These are phyloP conservation scores for Lottia gigantea DNA, from an alignment of 2,888 invertebrate genomes.

Conservation along the genomic window DNA sequence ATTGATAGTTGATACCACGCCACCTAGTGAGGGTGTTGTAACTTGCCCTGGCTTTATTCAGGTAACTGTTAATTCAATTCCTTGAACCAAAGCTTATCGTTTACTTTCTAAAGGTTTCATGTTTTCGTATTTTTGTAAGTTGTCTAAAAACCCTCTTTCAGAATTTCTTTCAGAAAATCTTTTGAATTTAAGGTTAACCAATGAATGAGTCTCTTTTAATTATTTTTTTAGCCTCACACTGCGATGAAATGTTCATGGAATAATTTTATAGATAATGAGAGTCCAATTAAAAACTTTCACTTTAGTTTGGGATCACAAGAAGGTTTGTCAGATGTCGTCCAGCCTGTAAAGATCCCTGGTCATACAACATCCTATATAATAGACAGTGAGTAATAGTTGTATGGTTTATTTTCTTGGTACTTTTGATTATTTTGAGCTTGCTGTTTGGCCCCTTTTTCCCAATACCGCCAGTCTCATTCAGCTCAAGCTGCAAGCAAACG, in stretches of 20 bases:
- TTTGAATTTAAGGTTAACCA: too few species aligned
- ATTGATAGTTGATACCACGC: constrained; percentile 28
- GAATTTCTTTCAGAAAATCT: too few species aligned
- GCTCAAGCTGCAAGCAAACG: too few species aligned
- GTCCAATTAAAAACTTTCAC: constrained; percentile 30
- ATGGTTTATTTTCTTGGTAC: too few species aligned
- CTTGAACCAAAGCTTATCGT: too few species aligned
- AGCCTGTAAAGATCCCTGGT: constrained; percentile 18
- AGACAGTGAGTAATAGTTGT: not conserved
- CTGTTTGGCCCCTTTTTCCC: too few species aligned
- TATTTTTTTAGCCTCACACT: constrained; percentile 27
- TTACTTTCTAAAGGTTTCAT: too few species aligned
- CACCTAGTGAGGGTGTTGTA: constrained; percentile 27
- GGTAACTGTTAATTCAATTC: constrained; percentile 20
- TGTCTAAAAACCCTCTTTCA: too few species aligned
- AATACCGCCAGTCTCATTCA: too few species aligned
- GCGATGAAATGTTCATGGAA: constrained; percentile 38
- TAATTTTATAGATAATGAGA: constrained; percentile 38
- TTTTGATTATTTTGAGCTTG: too few species aligned
- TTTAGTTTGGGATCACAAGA: constrained; percentile 31
- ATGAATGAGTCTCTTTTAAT: too few species aligned
- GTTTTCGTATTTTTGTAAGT: too few species aligned
- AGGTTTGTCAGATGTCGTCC: constrained; percentile 28
- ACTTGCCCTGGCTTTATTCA: constrained; percentile 31
- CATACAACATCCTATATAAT: constrained; percentile 16